phyloP scores from a whole-genome alignment of 2,888 invertebrate species.

The Nephrotoma appendiculata region DNA sequence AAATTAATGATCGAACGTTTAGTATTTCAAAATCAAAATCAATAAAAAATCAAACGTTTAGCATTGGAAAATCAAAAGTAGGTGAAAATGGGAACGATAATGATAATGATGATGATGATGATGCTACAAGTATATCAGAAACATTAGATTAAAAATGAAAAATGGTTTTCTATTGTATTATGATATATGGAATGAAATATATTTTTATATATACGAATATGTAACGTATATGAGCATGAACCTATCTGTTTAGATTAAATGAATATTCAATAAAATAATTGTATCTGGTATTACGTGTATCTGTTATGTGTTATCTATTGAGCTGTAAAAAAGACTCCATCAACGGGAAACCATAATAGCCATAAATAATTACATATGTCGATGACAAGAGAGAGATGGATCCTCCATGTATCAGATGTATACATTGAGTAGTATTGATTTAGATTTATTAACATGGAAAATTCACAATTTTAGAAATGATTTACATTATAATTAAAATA shows the following conservation, averaged over 20 bases:
- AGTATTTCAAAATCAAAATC: slow-evolving; percentile 2
- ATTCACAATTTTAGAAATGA: too few relatives aligned
- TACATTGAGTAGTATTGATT: too few relatives aligned
- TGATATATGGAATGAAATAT: neutral
- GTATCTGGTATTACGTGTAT: neutral
- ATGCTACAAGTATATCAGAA: slow-evolving; percentile 1
- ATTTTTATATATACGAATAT: neutral
- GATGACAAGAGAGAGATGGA: too few relatives aligned
- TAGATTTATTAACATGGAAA: too few relatives aligned
- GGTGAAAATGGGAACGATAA: neutral
- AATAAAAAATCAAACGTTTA: neutral
- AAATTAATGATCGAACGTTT: neutral
- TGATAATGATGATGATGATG: neutral
- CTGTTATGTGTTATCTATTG: too few relatives aligned
- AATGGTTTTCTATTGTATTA: neutral
- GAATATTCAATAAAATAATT: neutral
- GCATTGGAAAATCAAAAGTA: neutral
- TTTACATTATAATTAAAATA: too few relatives aligned
- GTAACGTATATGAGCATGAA: neutral
- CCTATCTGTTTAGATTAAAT: neutral
- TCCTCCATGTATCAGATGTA: too few relatives aligned
- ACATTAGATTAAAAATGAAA: slow-evolving; percentile 1
- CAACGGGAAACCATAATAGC: too few relatives aligned
- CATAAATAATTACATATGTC: too few relatives aligned
- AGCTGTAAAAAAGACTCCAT: too few relatives aligned